phyloP scores from a whole-genome alignment of 2,888 invertebrate species.

The Dermolepida albohirtum region DNA sequence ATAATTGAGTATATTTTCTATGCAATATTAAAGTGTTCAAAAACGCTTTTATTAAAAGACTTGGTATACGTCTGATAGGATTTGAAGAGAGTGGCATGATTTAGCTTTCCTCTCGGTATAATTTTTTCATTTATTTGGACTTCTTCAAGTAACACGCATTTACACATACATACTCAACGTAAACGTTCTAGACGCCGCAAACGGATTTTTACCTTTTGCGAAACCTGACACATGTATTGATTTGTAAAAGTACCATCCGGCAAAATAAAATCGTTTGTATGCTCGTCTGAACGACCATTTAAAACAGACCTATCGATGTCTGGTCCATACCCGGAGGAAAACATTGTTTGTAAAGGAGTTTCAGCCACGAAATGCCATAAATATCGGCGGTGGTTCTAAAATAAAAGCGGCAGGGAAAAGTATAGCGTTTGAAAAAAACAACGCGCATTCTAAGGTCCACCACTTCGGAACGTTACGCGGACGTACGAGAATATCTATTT shows the following conservation, averaged over 20 bases:
- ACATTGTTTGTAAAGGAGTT: conserved; percentile 30
- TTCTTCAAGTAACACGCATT: too few relatives aligned
- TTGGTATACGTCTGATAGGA: not conserved
- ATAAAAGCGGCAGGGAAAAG: conserved; percentile 8
- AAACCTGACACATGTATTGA: conserved; percentile 29
- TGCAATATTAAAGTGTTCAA: too few relatives aligned
- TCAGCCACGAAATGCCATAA: conserved; percentile 17
- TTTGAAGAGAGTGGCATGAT: not conserved
- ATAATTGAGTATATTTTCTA: too few relatives aligned
- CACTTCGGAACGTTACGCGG: not conserved
- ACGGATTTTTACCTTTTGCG: conserved; percentile 26
- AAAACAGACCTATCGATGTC: not conserved
- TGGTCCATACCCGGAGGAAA: conserved; percentile 11
- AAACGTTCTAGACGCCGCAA: conserved; percentile 3
- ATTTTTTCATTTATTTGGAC: too few relatives aligned
- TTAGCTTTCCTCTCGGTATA: not conserved
- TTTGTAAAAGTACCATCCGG: conserved; percentile 18
- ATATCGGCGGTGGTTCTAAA: conserved; percentile 19
- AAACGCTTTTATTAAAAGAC: too few relatives aligned
- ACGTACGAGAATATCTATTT: conserved; percentile 13
- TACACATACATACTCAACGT: not conserved
- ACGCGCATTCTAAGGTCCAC: conserved; percentile 1
- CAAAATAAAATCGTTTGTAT: conserved; percentile 22
- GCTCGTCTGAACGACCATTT: not conserved
- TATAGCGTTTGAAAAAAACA: not conserved